Conservation (phyloP, 2,113 vertebrate species). For the Crotalus helleri region DNA sequence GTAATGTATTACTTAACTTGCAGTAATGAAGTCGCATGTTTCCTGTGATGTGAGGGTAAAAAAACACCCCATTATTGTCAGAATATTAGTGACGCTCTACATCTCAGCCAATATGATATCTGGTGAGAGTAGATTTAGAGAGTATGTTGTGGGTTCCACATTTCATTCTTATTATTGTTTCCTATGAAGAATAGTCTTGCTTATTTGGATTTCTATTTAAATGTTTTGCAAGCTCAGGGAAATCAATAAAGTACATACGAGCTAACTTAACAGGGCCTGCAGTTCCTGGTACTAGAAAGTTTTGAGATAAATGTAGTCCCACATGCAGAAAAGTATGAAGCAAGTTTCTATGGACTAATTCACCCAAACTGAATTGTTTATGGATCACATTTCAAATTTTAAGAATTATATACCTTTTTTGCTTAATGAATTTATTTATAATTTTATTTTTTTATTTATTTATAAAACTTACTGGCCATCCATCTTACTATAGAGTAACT, state of each 20-base stretch:
- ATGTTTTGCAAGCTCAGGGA: background rate
- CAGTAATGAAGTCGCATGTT: background rate
- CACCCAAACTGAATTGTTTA: background rate
- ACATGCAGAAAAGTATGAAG: background rate
- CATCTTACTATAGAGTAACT: background rate
- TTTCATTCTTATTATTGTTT: background rate
- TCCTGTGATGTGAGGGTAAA: background rate
- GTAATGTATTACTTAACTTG: background rate
- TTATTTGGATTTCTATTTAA: background rate
- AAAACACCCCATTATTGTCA: background rate
- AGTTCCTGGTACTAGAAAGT: background rate
- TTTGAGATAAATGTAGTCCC: background rate
- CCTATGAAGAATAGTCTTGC: background rate
- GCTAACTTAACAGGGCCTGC: background rate
- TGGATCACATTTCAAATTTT: background rate
- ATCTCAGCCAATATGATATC: background rate
- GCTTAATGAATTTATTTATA: background rate
- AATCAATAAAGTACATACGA: background rate
- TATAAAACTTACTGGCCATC: background rate
- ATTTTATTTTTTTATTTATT: background rate
- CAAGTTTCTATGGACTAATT: background rate
- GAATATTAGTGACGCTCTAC: background rate
- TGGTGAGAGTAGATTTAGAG: background rate
- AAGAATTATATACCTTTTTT: background rate
- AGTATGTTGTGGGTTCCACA: too few species aligned